Evolutionary conservation across 1,140 invertebrate genomes (phyloP).

Genomic region (Drosophila paulistorum): DNA sequence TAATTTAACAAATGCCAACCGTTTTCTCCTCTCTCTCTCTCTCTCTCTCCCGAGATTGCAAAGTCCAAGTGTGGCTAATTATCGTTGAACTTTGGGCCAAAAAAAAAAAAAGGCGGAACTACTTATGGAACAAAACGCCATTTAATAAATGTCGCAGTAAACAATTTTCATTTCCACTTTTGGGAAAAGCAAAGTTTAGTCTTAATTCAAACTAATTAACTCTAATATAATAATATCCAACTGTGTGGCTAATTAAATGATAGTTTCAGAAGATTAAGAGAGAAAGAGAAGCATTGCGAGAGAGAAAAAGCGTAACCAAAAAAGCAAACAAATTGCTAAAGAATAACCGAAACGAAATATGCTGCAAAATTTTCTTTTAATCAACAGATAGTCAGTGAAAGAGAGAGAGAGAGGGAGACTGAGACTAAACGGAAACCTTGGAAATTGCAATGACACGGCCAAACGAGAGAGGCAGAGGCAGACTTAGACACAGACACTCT

Average conservation of each 20-base stretch:
- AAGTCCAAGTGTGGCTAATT: slow-evolving; percentile 16
- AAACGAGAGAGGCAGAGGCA: slow-evolving; percentile 17
- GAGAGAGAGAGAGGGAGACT: slow-evolving; percentile 31
- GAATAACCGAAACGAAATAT: slow-evolving; percentile 36
- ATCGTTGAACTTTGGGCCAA: slow-evolving; percentile 22
- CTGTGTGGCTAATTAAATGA: slow-evolving; percentile 50
- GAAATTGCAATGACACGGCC: slow-evolving; percentile 7
- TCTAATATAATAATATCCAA: slow-evolving; percentile 37
- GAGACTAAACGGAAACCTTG: slow-evolving; percentile 13
- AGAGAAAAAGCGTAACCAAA: slow-evolving; percentile 1
- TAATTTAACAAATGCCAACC: no score
- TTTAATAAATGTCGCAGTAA: slow-evolving; percentile 15
- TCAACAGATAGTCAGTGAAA: slow-evolving; percentile 10
- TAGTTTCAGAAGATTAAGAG: slow-evolving; percentile 32
- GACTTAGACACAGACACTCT: neutral
- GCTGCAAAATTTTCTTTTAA: slow-evolving; percentile 41
- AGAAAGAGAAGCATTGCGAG: neutral
- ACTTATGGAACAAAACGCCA: neutral
- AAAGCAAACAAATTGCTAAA: neutral
- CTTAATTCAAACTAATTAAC: slow-evolving; percentile 23
- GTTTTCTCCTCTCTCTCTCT: no score
- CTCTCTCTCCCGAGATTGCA: neutral
- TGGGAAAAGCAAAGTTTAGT: neutral
- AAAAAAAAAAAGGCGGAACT: slow-evolving; percentile 2
- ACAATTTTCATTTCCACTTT: slow-evolving; percentile 34